Percentiles rank a stretch among this genome's conserved stretches.
phyloP scores from a whole-genome alignment of 2,113 vertebrate species.

The Erinaceus europaeus region DNA sequence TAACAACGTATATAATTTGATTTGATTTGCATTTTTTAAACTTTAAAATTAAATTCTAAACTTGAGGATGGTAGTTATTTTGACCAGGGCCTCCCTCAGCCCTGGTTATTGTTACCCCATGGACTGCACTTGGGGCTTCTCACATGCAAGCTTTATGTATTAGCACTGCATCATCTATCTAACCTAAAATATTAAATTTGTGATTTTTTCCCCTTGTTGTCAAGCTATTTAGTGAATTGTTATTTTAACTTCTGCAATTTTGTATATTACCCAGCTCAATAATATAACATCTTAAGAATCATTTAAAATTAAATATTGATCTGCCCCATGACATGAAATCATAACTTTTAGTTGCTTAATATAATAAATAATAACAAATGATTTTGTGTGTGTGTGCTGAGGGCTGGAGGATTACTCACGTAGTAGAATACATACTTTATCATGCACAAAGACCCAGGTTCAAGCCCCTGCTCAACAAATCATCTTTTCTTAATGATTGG shows the following conservation, averaged over 20 bases:
- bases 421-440: too few species aligned
- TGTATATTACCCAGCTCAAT: neutral
- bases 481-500: neutral
- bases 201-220: neutral
- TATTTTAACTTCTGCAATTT: neutral
- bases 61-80: too few species aligned
- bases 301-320: neutral
- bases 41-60: neutral
- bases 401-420: too few species aligned
- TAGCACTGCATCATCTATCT: too few species aligned
- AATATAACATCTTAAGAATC: neutral
- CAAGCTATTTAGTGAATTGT: neutral
- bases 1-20: neutral
- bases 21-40: neutral
- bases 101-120: too few species aligned
- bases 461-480: too few species aligned
- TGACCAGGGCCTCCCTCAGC: too few species aligned
- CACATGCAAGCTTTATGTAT: too few species aligned
- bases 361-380: neutral
- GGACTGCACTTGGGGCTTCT: too few species aligned
- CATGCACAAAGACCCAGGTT: too few species aligned
- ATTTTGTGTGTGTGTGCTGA: too few species aligned
- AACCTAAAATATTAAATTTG: too few species aligned
- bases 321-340: neutral
- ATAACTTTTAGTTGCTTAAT: neutral